Percentiles rank a stretch among this genome's conserved stretches.
Conservation (phyloP, 2,113 vertebrate genomes). For the Peromyscus leucopus region DNA sequence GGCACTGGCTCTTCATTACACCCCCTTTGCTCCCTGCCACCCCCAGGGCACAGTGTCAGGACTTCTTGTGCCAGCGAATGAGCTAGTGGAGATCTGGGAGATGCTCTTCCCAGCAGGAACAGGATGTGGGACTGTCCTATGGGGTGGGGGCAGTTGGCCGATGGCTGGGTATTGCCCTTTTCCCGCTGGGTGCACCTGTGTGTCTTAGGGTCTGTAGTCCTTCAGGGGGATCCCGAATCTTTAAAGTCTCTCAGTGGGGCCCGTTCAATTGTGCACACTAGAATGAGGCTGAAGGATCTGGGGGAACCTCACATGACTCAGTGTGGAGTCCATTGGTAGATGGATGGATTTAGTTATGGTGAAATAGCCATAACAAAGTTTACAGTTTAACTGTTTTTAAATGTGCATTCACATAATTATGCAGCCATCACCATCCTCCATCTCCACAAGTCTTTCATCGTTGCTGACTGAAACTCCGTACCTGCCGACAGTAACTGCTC, state of each 20-base stretch:
- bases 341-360: background rate
- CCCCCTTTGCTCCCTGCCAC: too few species aligned
- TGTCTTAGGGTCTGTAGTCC: background rate
- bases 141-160: background rate
- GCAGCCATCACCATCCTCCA: background rate
- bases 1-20: background rate
- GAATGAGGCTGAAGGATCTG: background rate
- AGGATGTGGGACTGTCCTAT: background rate
- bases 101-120: background rate
- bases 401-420: background rate
- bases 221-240: rapidly evolving
- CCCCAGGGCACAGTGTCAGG: too few species aligned
- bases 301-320: background rate
- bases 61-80: background rate
- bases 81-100: background rate
- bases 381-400: background rate
- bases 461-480: background rate
- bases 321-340: background rate
- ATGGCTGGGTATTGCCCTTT: background rate
- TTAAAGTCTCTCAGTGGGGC: rapidly evolving
- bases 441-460: background rate
- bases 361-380: background rate
- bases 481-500: background rate
- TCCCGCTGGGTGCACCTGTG: too few species aligned
- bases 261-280: background rate